Evolutionary conservation across 2,113 vertebrate species (phyloP).

Genomic region (Ochotona princeps): DNA sequence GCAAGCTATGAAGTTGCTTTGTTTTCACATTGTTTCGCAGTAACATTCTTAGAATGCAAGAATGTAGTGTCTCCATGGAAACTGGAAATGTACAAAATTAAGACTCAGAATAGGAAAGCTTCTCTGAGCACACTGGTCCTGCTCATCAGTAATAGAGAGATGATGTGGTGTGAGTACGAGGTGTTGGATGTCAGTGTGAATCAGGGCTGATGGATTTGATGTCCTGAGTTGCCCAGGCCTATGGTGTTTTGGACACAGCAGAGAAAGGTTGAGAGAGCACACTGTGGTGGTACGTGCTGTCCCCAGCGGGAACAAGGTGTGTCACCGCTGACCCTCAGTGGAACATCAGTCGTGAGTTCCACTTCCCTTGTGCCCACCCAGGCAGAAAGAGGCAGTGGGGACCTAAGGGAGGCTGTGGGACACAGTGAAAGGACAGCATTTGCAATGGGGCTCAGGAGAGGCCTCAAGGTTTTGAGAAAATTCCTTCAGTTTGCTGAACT

Average conservation of each 20-base stretch:
- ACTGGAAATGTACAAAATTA: slow-evolving; percentile 82
- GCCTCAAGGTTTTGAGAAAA: not conserved
- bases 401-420: accelerated
- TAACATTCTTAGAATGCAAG: slow-evolving; percentile 75
- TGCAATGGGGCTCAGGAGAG: accelerated
- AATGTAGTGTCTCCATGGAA: slow-evolving; percentile 85
- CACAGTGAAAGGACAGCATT: not conserved
- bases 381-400: not conserved
- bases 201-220: not conserved
- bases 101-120: slow-evolving; percentile 65
- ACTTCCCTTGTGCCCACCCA: not conserved
- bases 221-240: slow-evolving; percentile 34
- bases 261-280: not conserved
- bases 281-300: not conserved
- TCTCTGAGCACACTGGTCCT: slow-evolving; percentile 44
- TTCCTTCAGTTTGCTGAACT: not conserved
- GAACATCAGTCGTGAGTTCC: not conserved
- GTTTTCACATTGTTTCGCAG: slow-evolving; percentile 79
- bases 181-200: not conserved
- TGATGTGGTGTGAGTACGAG: not conserved
- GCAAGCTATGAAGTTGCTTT: slow-evolving; percentile 72
- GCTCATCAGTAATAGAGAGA: slow-evolving; percentile 67
- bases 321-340: not conserved
- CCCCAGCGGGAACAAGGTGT: not conserved
- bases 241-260: not conserved